Base-by-base conservation (phyloP, 2,113 vertebrate genomes). In the Tympanuchus pallidicinctus region DNA sequence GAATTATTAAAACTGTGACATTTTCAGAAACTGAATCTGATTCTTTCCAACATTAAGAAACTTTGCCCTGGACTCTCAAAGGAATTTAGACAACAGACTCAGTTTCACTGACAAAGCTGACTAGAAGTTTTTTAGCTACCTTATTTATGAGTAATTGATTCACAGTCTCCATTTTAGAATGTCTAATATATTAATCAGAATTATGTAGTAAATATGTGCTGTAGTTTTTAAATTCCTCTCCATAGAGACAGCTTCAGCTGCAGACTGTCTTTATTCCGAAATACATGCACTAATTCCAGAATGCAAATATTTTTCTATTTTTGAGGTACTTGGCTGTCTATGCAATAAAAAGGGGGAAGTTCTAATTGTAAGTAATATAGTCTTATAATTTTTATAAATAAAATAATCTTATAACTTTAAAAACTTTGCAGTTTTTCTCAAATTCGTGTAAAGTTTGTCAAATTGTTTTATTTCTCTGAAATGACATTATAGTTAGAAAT, bases 21-120 rank as follows among this genome's bases (percentile, higher is more conserved):
- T 89, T 94, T 95, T 63, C 79, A 73, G 54, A 72, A 91, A 87
- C 27, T 57, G 30, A 73, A 59, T 65, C 28, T 93, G 56, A 82
- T 85, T 95, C 89, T 85, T 64, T 73, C 59, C 59, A 75, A 42
- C 13, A 70, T 79, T 69, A 73, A 38, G n/a, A 70, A 87, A 77
- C 10, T 66, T 92, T 85, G 9, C 30, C 24, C 10, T 25, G 54
- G 52, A 80, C 32, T 14, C 67, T 82, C 72, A 79, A 80, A 88
- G 54, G 40, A 61, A 61, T 80, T 82, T 70, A 36, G 50, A 45
- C 20, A 86, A 82, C 66, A 72, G 42, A 47, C 20, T 27, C 2
- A 5, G 5, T 87, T 92, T 85, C 67, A 36, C n/a, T 81, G 50
- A 24, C 30, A 89, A n/a, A 89, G 8, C n/a, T 66, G 64, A 64